Base-by-base conservation (phyloP, 2,888 invertebrate species). In the Ceramica pisi region DNA sequence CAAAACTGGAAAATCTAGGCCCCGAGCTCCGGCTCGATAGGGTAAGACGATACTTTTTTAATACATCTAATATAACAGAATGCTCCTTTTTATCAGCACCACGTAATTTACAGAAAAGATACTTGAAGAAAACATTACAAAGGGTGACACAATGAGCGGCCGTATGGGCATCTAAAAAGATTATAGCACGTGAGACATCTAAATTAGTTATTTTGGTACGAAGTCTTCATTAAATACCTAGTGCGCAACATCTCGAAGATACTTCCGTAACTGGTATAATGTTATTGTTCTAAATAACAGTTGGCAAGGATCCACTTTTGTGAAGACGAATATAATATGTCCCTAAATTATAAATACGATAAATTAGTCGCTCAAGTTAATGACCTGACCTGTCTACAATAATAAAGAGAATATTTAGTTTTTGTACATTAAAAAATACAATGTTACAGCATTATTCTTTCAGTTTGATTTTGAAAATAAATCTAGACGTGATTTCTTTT, bases 251-350 rank as follows among this genome's bases (percentile, higher is more conserved):
- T 57, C 48, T 51, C 12, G 26, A 69, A 56, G 10, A 35, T 41
- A 35, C 31, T 70, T 80, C 68, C 70, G 57, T 60, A 57, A 68
- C 51, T 67, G 51, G 59, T 26, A 44, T 51, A 44, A 16, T 67
- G n/a, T 48, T 60, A n/a, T 31, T 41, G 55, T 55, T 59, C 61
- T 10, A 38, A 64, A 60, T 78, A 64, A 41, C 10, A 44, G 1
- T 69, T 79, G 76, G 82, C 76, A 4, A 41, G 7, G 1, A 57
- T 70, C 79, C 73, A 84, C 9, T 55, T 55, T 74, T 55, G 53
- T 71, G 16, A 35, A 55, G 21, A 64, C 66, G 41, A 21, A 55
- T 26, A 61, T 66, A 50, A 35, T 26, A 6, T 44, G 14, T 51
- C 1, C 46, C 8, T 48, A n/a, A 21, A n/a, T 16, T 48, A n/a